phyloP scores from a whole-genome alignment of 2,113 vertebrate genomes.

The Stomatorhinus ivindoensis region DNA sequence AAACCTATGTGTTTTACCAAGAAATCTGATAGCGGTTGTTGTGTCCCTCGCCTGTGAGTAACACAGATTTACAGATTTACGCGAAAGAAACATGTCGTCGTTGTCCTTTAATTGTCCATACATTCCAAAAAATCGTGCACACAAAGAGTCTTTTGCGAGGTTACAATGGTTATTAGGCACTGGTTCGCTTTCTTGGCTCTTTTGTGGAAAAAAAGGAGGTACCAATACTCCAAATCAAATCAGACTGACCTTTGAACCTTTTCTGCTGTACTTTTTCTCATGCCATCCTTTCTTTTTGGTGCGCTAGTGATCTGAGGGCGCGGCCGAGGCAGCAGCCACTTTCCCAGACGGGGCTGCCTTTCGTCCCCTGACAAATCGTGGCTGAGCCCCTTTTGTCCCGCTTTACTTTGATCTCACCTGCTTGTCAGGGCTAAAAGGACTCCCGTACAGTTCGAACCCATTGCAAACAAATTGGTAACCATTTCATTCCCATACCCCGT shows the following conservation, averaged over 20 bases:
- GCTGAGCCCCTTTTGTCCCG: constrained; percentile 84
- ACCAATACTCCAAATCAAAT: constrained; percentile 85
- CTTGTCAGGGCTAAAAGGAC: constrained; percentile 80
- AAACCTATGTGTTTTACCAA: background rate
- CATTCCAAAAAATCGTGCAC: constrained; percentile 56
- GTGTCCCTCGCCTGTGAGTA: background rate
- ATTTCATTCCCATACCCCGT: constrained; percentile 64
- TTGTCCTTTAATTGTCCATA: constrained; percentile 74
- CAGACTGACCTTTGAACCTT: constrained; percentile 91
- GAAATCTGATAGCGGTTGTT: background rate
- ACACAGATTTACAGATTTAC: background rate
- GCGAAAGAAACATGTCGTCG: background rate
- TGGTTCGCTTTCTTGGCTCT: constrained; percentile 63
- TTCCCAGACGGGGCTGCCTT: constrained; percentile 80
- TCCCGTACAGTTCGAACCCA: constrained; percentile 81
- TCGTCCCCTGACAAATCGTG: constrained; percentile 89
- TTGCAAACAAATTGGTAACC: constrained; percentile 84
- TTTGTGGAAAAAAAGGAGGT: constrained; percentile 69
- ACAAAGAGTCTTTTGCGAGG: constrained; percentile 69
- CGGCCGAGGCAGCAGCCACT: constrained; percentile 66
- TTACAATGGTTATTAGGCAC: constrained; percentile 77
- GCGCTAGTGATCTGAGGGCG: constrained; percentile 80
- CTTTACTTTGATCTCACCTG: constrained; percentile 90
- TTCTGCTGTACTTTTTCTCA: constrained; percentile 94
- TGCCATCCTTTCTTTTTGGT: constrained; percentile 76